Evolutionary conservation across 1,140 invertebrate species (phyloP).

Genomic region (Ostrea edulis): DNA sequence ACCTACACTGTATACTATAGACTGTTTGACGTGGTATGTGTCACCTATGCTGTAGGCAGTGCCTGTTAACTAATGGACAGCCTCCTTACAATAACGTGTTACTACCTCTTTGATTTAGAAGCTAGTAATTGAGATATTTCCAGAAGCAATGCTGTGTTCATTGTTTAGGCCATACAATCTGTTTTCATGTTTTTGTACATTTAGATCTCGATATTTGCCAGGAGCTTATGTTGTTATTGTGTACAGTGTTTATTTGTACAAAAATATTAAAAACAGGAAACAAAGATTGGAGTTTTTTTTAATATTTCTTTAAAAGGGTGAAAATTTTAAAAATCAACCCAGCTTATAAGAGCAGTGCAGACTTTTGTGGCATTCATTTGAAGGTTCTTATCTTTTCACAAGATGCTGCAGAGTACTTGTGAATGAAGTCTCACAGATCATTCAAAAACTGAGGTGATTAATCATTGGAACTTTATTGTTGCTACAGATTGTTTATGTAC

Average conservation of each 20-base stretch:
- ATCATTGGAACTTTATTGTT: neutral
- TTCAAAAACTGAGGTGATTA: neutral
- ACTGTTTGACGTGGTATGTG: too few relatives aligned
- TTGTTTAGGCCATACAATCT: neutral
- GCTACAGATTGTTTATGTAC: slow-evolving; percentile 22
- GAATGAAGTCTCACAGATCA: too few relatives aligned
- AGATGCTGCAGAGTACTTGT: too few relatives aligned
- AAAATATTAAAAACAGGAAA: slow-evolving; percentile 45
- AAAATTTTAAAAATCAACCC: neutral
- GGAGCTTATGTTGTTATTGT: neutral
- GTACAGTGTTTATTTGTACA: slow-evolving; percentile 16
- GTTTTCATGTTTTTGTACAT: slow-evolving; percentile 55
- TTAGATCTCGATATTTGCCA: slow-evolving; percentile 9
- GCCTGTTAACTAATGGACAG: too few relatives aligned
- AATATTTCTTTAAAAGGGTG: neutral
- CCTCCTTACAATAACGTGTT: too few relatives aligned
- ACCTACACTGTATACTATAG: too few relatives aligned
- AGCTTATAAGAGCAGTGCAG: too few relatives aligned
- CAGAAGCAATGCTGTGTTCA: neutral
- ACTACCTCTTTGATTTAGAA: too few relatives aligned
- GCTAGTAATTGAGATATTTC: neutral
- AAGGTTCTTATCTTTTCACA: too few relatives aligned
- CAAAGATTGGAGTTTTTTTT: neutral
- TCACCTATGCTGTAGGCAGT: too few relatives aligned
- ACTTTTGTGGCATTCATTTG: too few relatives aligned